Evolutionary conservation across 1,140 invertebrate species (phyloP), one percentile per base, ranked within the genome.

Genomic region (Ips nitidus): DNA sequence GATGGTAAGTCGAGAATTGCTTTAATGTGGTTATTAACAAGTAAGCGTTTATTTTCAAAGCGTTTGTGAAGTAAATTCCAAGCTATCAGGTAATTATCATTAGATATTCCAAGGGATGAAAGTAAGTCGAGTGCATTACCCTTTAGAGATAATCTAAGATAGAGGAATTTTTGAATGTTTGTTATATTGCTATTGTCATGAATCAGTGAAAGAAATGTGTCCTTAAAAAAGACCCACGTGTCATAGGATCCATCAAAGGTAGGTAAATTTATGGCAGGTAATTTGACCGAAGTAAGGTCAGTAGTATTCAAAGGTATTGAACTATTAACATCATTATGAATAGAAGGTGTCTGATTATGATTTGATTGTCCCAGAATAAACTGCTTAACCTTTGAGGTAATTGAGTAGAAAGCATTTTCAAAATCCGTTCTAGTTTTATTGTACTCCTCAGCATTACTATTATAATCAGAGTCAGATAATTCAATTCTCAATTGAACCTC

Each of bases 21-120:
- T 36, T 72, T 69, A 4, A 71, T 41, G 41, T 74, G 63, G 45
- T 65, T 74, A 42, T 71, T 41, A 39, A 77, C 70, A 3, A 77
- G 50, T 56, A 76, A 41, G 8, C 70, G 53, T 50, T 69, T 71
- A 47, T 80, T 78, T 53, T 80, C 72, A 58, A 75, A 47, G 8
- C 43, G 43, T 47, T 47, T n/a, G 36, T 37, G 3, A 3, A 58
- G 40, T 4, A 58, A 6, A 4, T 58, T 4, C 56, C 56, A 58
- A 58, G 56, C 56, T 5, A 58, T 41, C 4, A 39, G 3, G 40
- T 62, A 47, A 50, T n/a, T n/a, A n/a, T n/a, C n/a, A n/a, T n/a
- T n/a, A n/a, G n/a, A n/a, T n/a, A n/a, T 50, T 39, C 8, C 52
- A 4, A 70, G 36, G 2, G 60, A 64, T 1, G 5, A 38, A 45